Percentiles rank a stretch among this genome's conserved stretches.
phyloP scores from a whole-genome alignment of 2,797 vertebrate genomes.

The Rhincodon typus region DNA sequence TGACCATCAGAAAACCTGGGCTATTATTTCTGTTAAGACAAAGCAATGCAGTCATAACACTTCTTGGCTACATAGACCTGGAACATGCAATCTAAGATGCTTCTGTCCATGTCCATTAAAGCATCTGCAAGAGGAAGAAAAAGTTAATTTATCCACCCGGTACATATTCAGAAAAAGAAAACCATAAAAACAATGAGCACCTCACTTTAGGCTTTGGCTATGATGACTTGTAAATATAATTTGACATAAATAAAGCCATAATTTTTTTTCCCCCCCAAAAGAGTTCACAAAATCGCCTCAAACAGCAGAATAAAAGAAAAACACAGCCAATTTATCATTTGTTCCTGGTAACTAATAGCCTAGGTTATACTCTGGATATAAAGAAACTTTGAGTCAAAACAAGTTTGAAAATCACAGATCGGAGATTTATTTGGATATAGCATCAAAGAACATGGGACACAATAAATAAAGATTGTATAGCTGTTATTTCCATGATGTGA shows the following conservation, averaged over 20 bases:
- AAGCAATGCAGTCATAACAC: not conserved
- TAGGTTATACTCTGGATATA: not conserved
- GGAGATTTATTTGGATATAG: not conserved
- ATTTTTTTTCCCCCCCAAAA: no score
- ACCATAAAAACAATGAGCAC: not conserved
- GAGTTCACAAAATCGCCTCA: not conserved
- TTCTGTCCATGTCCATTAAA: not conserved
- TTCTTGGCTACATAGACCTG: not conserved
- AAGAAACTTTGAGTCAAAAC: not conserved
- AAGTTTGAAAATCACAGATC: not conserved
- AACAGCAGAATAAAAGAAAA: not conserved
- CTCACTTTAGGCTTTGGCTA: not conserved
- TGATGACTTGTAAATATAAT: not conserved
- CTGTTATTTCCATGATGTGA: not conserved
- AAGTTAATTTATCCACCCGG: not conserved
- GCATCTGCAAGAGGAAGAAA: not conserved
- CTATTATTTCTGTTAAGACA: not conserved
- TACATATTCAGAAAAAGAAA: not conserved
- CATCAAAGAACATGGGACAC: not conserved
- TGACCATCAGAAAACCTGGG: no score
- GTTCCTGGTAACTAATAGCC: no score
- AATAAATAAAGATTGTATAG: not conserved
- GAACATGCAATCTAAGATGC: not conserved
- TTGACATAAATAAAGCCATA: no score
- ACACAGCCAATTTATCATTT: not conserved